A percentile compares a stretch with the other conserved stretches of the same genome.
Conservation (phyloP, 2,797 vertebrate species). For the Enteromius argenteus region DNA sequence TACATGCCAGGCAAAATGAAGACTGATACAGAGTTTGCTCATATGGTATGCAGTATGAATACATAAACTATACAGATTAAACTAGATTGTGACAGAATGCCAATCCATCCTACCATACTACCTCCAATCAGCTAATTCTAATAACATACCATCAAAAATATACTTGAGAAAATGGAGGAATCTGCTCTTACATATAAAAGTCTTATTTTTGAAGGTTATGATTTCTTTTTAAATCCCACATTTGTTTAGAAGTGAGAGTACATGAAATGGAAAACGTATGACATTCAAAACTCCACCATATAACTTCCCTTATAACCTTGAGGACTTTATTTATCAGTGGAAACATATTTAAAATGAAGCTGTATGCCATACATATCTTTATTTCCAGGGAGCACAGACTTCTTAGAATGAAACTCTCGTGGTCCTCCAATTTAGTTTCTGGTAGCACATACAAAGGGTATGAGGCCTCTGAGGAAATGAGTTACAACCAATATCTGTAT, state of each 20-base stretch:
- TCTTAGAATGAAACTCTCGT: neutral
- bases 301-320: conserved; percentile 4
- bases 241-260: conserved; percentile 13
- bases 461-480: neutral
- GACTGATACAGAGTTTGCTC: conserved; percentile 3
- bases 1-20: conserved; percentile 41
- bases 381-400: neutral
- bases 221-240: conserved; percentile 29
- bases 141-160: conserved; percentile 56
- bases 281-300: conserved; percentile 31
- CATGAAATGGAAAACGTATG: conserved; percentile 33
- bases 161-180: conserved; percentile 68
- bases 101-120: conserved; percentile 13
- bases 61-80: conserved; percentile 42
- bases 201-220: conserved; percentile 28
- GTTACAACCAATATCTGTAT: conserved; percentile 21
- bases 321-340: conserved; percentile 1
- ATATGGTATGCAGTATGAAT: conserved; percentile 31
- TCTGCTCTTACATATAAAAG: conserved; percentile 40
- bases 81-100: conserved; percentile 47
- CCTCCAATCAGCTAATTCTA: conserved; percentile 21
- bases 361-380: neutral
- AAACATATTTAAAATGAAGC: conserved; percentile 1
- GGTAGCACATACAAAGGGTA: neutral
- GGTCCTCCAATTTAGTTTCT: neutral